These are phyloP conservation scores for Lycophotia porphyrea DNA, from an alignment of 2,888 invertebrate species.

Conservation along the genomic window DNA sequence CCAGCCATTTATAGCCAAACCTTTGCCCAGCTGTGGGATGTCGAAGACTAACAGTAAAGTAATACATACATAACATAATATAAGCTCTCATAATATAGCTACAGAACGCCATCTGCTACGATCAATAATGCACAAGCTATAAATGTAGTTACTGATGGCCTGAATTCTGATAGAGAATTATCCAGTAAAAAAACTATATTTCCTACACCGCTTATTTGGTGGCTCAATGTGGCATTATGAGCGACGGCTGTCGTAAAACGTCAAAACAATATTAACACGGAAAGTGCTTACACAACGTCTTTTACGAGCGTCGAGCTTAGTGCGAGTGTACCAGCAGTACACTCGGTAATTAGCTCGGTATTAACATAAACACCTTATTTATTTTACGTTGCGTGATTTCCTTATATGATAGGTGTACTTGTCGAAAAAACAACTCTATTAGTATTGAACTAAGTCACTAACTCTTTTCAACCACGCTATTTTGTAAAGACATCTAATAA, in stretches of 20 bases:
- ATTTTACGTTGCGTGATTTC: constrained; percentile 41
- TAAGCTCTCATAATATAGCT: too few species aligned
- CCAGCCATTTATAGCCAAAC: not conserved
- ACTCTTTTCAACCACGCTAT: constrained; percentile 1
- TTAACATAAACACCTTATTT: constrained; percentile 51
- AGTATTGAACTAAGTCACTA: not conserved
- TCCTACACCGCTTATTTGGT: constrained; percentile 27
- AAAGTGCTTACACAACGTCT: constrained; percentile 57
- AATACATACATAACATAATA: not conserved
- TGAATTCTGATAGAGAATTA: not conserved
- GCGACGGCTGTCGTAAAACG: constrained; percentile 64
- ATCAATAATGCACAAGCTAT: not conserved
- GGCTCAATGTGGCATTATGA: constrained; percentile 56
- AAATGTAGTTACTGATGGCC: not conserved
- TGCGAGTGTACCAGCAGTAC: constrained; percentile 29
- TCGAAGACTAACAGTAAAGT: not conserved
- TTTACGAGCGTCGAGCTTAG: constrained; percentile 55
- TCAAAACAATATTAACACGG: constrained; percentile 70
- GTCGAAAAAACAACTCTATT: constrained; percentile 11
- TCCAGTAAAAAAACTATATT: not conserved
- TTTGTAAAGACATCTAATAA: constrained; percentile 10
- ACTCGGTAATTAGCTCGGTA: constrained; percentile 54
- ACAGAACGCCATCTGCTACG: not conserved
- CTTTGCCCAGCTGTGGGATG: not conserved
- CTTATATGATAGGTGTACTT: not conserved